A percentile compares a stretch with the other conserved stretches of the same genome.
These are phyloP conservation scores for Hirtodrosophila cameraria DNA, from an alignment of 2,888 invertebrate species.

Conservation along the genomic window DNA sequence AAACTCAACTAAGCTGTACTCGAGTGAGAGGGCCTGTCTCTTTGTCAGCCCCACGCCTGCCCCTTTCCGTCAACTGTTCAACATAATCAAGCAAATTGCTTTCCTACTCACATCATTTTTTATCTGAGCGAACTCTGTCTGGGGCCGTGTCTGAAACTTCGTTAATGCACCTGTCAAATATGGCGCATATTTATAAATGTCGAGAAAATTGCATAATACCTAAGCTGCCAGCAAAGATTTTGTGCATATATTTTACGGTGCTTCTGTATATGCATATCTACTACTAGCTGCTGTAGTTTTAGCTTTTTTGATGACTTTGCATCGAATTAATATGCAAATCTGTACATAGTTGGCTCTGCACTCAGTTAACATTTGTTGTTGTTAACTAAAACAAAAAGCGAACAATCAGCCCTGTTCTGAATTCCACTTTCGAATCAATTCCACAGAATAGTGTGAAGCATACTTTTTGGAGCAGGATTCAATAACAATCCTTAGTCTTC, in stretches of 20 bases:
- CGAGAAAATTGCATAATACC: conserved; percentile 74
- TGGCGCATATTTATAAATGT: conserved; percentile 70
- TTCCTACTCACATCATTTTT: conserved; percentile 80
- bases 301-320: conserved; percentile 57
- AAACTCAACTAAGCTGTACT: background rate
- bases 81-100: conserved; percentile 81
- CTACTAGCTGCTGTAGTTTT: conserved; percentile 10
- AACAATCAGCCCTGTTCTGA: no score
- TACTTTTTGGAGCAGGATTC: no score
- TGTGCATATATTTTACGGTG: conserved; percentile 28
- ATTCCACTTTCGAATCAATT: no score
- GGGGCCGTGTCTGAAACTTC: conserved; percentile 57
- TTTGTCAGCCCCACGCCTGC: no score
- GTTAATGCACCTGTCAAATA: conserved; percentile 79
- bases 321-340: conserved; percentile 65
- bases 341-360: conserved; percentile 28
- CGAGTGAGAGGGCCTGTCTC: background rate
- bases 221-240: conserved; percentile 43
- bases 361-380: background rate
- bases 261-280: conserved; percentile 28
- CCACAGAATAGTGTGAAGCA: no score
- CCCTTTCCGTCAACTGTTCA: conserved; percentile 56
- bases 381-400: no score
- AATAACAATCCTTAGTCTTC: no score
- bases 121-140: conserved; percentile 43